Base-by-base conservation (phyloP, 2,888 invertebrate species). In the Pasiphila rectangulata region DNA sequence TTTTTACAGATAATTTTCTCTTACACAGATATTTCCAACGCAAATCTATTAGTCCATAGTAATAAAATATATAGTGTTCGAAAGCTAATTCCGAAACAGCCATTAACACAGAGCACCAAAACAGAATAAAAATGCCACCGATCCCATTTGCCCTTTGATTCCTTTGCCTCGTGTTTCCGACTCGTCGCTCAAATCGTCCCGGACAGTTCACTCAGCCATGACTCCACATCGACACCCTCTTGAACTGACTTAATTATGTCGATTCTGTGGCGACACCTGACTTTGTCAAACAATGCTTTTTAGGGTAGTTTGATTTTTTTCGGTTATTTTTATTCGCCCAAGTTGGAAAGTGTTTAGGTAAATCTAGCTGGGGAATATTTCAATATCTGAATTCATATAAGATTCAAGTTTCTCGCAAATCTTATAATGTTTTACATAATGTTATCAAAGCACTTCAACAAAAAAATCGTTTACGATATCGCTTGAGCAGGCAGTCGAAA, bases 221-320 rank as follows among this genome's bases (percentile, higher is more conserved):
- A 50, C 56, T 62, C 50, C 63, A 57, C 60, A 63, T 61, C 58
- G 59, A 61, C 56, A 63, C 67, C 61, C 73, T 77, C 12, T 77
- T 75, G 72, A 75, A 70, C 67, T 71, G 66, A 69, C 67, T 72
- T 78, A 71, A 75, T 75, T 75, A 75, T 64, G 71, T 72, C 68
- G 63, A 69, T 75, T 69, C 62, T 60, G 63, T 64, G 60, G 59
- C 63, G 69, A 67, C 71, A 64, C 65, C 63, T 53, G 23, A 32
- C 32, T 49, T 7, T 13, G 27, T 50, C 44, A 46, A 47, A 51
- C 42, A 45, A 25, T 38, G 40, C 27, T 44, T 38, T 51, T 54
- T 51, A 39, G 34, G 23, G 35, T 12, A 32, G 16, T 29, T 20
- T 21, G 0, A 10, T 9, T 15, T 15, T 27, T n/a, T 29, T 1